phyloP scores from a whole-genome alignment of 2,113 vertebrate genomes.

The Oncorhynchus clarkii region DNA sequence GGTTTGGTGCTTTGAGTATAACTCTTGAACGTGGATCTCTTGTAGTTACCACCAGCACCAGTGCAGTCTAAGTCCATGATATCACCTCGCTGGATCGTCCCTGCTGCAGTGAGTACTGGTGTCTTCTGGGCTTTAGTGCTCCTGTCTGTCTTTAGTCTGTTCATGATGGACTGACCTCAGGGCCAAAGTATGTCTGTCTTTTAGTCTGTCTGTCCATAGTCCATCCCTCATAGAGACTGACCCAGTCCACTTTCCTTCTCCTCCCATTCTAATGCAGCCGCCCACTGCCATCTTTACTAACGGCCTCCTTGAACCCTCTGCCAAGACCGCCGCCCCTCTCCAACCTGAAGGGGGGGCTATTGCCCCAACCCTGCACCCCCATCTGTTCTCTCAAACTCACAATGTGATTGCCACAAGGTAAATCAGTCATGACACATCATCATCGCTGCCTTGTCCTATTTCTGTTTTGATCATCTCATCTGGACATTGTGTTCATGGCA shows the following conservation, averaged over 20 bases:
- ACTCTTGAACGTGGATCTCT: constrained; percentile 6
- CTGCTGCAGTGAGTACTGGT: constrained; percentile 72
- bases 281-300: constrained; percentile 72
- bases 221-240: constrained; percentile 28
- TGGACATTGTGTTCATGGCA: not conserved
- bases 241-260: constrained; percentile 18
- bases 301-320: constrained; percentile 73
- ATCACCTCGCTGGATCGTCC: constrained; percentile 90
- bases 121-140: not conserved
- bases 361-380: constrained; percentile 43
- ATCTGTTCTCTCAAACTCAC: constrained; percentile 68
- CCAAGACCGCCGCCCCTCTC: constrained; percentile 66
- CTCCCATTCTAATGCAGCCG: constrained; percentile 67
- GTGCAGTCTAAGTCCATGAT: constrained; percentile 75
- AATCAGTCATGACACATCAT: not conserved
- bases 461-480: not conserved
- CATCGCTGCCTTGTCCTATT: not conserved
- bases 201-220: constrained; percentile 9
- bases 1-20: not conserved
- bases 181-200: not conserved
- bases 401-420: constrained; percentile 55
- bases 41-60: constrained; percentile 64
- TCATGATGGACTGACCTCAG: not conserved
- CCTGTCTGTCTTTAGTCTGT: not conserved
- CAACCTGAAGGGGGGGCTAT: constrained; percentile 57